Evolutionary conservation across 2,888 invertebrate species (phyloP).

Genomic region (Synanthedon formicaeformis): DNA sequence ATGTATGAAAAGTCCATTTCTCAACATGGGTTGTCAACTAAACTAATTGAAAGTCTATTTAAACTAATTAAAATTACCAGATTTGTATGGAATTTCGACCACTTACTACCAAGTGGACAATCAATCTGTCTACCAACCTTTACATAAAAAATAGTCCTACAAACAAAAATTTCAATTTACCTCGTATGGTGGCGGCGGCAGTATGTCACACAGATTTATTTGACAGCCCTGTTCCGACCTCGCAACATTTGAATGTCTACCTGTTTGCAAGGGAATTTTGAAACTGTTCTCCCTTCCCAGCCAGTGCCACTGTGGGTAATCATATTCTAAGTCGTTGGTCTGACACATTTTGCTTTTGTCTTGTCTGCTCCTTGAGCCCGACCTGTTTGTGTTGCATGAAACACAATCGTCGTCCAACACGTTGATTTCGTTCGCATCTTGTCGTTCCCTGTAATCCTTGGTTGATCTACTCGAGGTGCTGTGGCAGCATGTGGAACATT

Average conservation of each 20-base stretch:
- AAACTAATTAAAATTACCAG: too few relatives aligned
- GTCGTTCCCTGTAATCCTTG: constrained; percentile 60
- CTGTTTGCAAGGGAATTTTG: constrained; percentile 63
- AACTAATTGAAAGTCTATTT: too few relatives aligned
- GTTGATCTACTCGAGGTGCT: constrained; percentile 64
- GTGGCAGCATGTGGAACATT: constrained; percentile 64
- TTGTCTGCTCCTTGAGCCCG: constrained; percentile 59
- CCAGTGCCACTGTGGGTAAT: constrained; percentile 67
- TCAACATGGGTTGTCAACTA: too few relatives aligned
- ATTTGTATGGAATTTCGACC: too few relatives aligned
- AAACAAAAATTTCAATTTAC: constrained; percentile 35
- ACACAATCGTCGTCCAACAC: constrained; percentile 55
- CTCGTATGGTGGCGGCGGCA: constrained; percentile 74
- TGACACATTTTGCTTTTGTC: constrained; percentile 66
- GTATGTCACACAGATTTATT: constrained; percentile 75
- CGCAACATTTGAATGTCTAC: constrained; percentile 59
- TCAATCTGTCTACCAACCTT: constrained; percentile 7
- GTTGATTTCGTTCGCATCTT: constrained; percentile 55
- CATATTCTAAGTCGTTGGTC: constrained; percentile 62
- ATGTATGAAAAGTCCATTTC: too few relatives aligned
- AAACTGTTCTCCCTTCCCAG: constrained; percentile 65
- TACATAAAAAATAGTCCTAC: not conserved
- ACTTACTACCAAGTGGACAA: too few relatives aligned
- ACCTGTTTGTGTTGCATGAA: constrained; percentile 61
- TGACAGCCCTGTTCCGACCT: constrained; percentile 67